Percentiles rank a stretch among this genome's conserved stretches.
These are phyloP conservation scores for Dryobota labecula DNA, from an alignment of 2,888 invertebrate species.

Conservation along the genomic window DNA sequence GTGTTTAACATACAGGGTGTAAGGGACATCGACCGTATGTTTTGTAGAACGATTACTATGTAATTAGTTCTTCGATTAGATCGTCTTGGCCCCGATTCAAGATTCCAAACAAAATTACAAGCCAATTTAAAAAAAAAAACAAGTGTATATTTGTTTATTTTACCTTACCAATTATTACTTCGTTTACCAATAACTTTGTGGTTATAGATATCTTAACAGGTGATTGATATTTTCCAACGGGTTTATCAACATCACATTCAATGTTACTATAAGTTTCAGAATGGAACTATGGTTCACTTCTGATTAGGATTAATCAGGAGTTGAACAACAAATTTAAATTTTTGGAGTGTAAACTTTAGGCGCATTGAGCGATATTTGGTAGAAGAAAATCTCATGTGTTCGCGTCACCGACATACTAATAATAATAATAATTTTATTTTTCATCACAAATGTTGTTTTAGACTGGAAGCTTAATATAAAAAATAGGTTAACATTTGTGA, in stretches of 20 bases:
- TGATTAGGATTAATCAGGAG: neutral
- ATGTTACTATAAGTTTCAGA: neutral
- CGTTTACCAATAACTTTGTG: neutral
- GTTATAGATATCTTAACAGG: neutral
- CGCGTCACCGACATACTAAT: no score
- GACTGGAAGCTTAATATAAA: no score
- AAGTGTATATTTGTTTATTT: slow-evolving; percentile 2
- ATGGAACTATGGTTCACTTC: neutral
- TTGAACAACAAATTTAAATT: neutral
- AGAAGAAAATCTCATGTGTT: no score
- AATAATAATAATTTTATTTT: no score
- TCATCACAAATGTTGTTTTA: no score
- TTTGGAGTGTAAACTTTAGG: no score
- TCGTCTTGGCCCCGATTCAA: slow-evolving; percentile 41
- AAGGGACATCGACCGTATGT: no score
- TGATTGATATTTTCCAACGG: neutral
- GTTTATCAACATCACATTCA: neutral
- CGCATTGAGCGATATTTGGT: no score
- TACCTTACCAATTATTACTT: neutral
- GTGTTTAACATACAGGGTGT: neutral
- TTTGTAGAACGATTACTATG: neutral
- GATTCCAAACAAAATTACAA: slow-evolving; percentile 23
- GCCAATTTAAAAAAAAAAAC: no score
- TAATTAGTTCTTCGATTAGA: slow-evolving; percentile 11
- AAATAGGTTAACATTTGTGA: no score